Evolutionary conservation across 2,888 invertebrate genomes (phyloP).

Genomic region (Coleophora flavipennella): DNA sequence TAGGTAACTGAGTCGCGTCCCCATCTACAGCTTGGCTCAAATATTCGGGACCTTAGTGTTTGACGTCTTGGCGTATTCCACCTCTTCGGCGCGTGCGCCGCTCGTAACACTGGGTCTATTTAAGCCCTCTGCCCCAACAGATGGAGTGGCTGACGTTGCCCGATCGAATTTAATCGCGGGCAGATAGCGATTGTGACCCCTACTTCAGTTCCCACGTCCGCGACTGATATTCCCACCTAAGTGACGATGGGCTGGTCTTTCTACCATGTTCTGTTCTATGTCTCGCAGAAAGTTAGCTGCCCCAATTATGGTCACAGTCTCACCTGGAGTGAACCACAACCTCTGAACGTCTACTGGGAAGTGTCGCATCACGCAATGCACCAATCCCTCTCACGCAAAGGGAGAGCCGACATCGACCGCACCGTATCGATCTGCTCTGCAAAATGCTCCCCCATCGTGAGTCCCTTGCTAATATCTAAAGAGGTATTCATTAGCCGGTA

Average conservation of each 20-base stretch:
- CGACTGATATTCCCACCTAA: no score
- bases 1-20: no score
- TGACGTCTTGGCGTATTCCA: no score
- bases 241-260: neutral
- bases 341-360: slow-evolving; percentile 1
- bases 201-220: no score
- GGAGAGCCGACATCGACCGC: neutral
- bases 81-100: no score
- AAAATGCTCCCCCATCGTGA: slow-evolving; percentile 1
- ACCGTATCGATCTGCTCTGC: neutral
- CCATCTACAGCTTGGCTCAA: no score
- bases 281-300: neutral
- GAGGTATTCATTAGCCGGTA: neutral
- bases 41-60: no score
- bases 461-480: neutral
- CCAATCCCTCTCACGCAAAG: neutral
- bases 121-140: no score
- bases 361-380: slow-evolving; percentile 1
- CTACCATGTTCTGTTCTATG: neutral
- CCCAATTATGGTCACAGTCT: neutral
- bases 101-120: no score
- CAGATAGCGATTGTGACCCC: no score
- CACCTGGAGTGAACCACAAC: slow-evolving; percentile 2
- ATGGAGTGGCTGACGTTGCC: no score
- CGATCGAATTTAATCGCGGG: no score